Conservation (phyloP, 2,888 invertebrate species). For the Ommatoiulus sabulosus region DNA sequence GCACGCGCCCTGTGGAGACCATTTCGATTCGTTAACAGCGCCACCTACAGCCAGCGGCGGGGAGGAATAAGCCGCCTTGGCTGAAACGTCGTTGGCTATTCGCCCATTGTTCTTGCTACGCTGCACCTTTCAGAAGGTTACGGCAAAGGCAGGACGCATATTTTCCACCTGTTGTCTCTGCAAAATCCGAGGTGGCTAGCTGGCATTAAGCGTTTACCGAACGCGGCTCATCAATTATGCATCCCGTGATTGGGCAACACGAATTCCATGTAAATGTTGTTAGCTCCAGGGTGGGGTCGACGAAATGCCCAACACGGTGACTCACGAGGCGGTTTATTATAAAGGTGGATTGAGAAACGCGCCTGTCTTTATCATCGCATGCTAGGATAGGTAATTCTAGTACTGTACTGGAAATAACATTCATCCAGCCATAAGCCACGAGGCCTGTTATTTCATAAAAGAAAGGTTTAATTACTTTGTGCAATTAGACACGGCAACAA, state of each 20-base stretch:
- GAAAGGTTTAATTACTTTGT: not conserved
- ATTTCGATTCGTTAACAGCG: not conserved
- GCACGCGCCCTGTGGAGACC: too few species aligned
- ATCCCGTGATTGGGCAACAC: conserved; percentile 17
- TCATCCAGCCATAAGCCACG: not conserved
- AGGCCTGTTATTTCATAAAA: not conserved
- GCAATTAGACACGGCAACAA: conserved; percentile 30
- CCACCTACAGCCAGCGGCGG: not conserved
- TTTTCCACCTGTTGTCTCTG: conserved; percentile 20
- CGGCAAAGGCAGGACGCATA: not conserved
- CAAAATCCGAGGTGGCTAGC: not conserved
- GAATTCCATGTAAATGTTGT: conserved; percentile 39
- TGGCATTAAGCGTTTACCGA: conserved; percentile 36
- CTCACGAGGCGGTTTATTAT: not conserved
- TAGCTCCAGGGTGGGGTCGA: conserved; percentile 36
- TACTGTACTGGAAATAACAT: not conserved
- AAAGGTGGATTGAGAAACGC: not conserved
- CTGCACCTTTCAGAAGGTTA: conserved; percentile 30
- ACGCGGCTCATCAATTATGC: conserved; percentile 23
- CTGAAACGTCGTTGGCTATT: not conserved
- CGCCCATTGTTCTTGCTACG: conserved; percentile 33
- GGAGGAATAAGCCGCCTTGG: not conserved
- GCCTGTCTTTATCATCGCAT: not conserved
- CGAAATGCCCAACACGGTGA: conserved; percentile 36
- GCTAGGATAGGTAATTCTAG: not conserved